A percentile compares a stretch with the other conserved stretches of the same genome.
Conservation (phyloP, 2,888 invertebrate species). For the Lobophora halterata region DNA sequence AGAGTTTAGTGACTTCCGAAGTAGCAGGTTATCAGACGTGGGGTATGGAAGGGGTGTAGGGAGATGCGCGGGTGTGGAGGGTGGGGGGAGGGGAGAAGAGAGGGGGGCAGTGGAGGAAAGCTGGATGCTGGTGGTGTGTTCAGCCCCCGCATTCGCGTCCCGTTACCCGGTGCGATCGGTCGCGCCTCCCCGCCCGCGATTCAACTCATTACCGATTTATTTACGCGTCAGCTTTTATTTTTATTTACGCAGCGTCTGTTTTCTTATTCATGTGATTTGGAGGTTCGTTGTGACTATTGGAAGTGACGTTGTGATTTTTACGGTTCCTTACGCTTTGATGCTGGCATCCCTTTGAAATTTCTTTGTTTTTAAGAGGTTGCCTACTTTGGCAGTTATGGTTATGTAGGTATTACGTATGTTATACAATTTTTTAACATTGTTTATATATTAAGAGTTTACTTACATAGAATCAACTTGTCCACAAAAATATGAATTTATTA, state of each 20-base stretch:
- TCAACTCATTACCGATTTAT: conserved; percentile 44
- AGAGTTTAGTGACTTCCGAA: conserved; percentile 79
- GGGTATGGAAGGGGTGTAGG: conserved; percentile 41
- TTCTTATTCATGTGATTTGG: conserved; percentile 44
- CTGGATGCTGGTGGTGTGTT: conserved; percentile 62
- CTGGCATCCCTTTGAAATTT: conserved; percentile 17
- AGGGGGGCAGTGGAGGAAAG: conserved; percentile 49
- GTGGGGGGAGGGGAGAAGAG: conserved; percentile 27
- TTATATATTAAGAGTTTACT: too few relatives aligned
- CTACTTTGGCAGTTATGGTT: conserved; percentile 1
- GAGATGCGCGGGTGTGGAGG: conserved; percentile 40
- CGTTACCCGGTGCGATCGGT: conserved; percentile 58
- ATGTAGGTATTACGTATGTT: too few relatives aligned
- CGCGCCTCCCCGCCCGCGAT: conserved; percentile 51
- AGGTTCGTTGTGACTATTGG: conserved; percentile 69
- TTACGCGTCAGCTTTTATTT: conserved; percentile 57
- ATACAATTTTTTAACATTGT: too few relatives aligned
- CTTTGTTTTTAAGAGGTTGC: conserved; percentile 8
- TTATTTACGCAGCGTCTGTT: conserved; percentile 47
- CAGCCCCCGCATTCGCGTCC: conserved; percentile 70
- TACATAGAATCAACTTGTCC: too few relatives aligned
- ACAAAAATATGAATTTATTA: too few relatives aligned
- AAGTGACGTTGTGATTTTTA: conserved; percentile 66
- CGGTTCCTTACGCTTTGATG: conserved; percentile 44
- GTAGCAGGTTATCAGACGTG: conserved; percentile 78